Evolutionary conservation across 2,113 vertebrate species (phyloP), one percentile per base, ranked within the genome.

Genomic region (Eulemur macaco): DNA sequence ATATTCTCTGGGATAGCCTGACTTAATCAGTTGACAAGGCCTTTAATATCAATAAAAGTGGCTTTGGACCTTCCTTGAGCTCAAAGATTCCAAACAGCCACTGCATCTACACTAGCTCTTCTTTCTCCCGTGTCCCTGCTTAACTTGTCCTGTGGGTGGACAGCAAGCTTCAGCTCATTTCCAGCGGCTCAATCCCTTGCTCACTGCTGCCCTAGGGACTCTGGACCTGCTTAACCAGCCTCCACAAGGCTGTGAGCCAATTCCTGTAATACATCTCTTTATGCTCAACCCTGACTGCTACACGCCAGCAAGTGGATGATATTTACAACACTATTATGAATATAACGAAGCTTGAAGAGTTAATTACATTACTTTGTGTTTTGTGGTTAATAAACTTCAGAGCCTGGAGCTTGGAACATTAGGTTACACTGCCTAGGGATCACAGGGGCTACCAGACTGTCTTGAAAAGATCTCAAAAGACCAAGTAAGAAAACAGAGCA

Each of bases 271-370:
- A 56, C 39, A 77, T 37, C 6, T 6, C 31, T 90, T 71, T 56
- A 34, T 54, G 42, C 37, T 50, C 71, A 89, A 60, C 15, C 17
- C 42, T 66, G 45, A 83, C 52, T 34, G n/a, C 21, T 37, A 27
- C 0, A 37, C 0, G 5, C 20, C 78, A 29, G 18, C 10, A 37
- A 27, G 25, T 80, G 31, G 52, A 42, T 85, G 74, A n/a, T 68
- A 52, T 66, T 90, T 92, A 47, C 54, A 71, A 56, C 18, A 56
- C 10, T 29, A 7, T 82, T 77, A 45, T 69, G 54, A 56, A 34
- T 77, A 56, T 47, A 95, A 87, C 47, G 54, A 76, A 82, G 34
- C 45, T 94, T 45, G 31, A 69, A 83, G 64, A 77, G 12, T 69
- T 71, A 78, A 34, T 11, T 45, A 1, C 5, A 11, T 91, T 42